Percentiles rank a stretch among this genome's conserved stretches.
Conservation (phyloP, 2,888 invertebrate genomes). For the Cantharis rustica region DNA sequence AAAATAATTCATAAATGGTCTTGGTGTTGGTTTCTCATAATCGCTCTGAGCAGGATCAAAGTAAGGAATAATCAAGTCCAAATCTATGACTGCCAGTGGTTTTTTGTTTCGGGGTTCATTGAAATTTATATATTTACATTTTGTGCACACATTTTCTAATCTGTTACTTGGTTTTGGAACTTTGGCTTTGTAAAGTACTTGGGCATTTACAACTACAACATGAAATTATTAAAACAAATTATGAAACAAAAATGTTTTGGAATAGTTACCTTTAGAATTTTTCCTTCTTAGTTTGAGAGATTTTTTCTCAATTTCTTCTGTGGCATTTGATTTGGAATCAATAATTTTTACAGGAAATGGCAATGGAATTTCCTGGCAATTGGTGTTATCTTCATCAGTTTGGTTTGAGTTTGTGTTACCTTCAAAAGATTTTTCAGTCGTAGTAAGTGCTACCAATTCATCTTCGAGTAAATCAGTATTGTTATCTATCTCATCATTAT, state of each 20-base stretch:
- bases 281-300: neutral
- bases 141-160: neutral
- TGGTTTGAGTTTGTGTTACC: no score
- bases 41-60: neutral
- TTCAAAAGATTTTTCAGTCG: neutral
- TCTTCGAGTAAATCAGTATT: neutral
- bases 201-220: neutral
- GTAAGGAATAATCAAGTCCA: neutral
- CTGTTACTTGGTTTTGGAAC: neutral
- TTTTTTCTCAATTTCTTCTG: neutral
- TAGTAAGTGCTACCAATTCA: neutral
- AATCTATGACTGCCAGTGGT: neutral
- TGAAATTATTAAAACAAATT: neutral
- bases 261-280: neutral
- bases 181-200: neutral
- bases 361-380: no score
- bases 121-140: neutral
- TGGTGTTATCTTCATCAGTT: no score
- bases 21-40: neutral
- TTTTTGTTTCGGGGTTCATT: neutral
- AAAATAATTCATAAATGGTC: neutral
- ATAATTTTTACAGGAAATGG: neutral
- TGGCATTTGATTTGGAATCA: neutral
- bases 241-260: neutral
- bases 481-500: no score